Evolutionary conservation across 2,113 vertebrate species (phyloP).

Genomic region (Nerophis lumbriciformis): DNA sequence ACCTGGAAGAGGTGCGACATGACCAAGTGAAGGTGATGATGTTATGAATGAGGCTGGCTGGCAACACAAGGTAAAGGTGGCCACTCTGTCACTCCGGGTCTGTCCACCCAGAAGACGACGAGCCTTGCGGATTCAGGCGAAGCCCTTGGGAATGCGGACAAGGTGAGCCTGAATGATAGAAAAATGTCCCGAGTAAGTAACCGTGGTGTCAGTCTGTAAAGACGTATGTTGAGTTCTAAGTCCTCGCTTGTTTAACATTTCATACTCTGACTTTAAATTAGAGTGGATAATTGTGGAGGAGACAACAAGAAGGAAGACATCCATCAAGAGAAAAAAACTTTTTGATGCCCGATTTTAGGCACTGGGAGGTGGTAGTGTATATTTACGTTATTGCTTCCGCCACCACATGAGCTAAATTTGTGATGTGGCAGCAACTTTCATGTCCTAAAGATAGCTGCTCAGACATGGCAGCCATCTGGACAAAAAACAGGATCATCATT

Average conservation of each 20-base stretch:
- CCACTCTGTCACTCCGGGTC: constrained; percentile 50
- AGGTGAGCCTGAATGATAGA: constrained; percentile 50
- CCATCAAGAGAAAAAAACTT: constrained; percentile 46
- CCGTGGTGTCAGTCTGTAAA: not conserved
- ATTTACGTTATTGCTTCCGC: constrained; percentile 43
- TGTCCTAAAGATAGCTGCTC: constrained; percentile 19
- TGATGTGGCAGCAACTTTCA: constrained; percentile 35
- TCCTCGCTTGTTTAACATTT: constrained; percentile 27
- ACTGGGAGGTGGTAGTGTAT: constrained; percentile 45
- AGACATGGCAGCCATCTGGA: constrained; percentile 29
- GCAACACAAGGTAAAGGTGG: constrained; percentile 62
- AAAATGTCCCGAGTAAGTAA: constrained; percentile 27
- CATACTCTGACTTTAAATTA: constrained; percentile 20
- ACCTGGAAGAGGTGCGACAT: constrained; percentile 53
- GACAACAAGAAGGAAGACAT: constrained; percentile 26
- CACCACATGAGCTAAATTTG: constrained; percentile 44
- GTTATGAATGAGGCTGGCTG: constrained; percentile 65
- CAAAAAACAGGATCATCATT: constrained; percentile 12
- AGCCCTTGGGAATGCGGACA: constrained; percentile 47
- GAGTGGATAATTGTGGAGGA: constrained; percentile 33
- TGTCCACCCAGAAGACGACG: constrained; percentile 24
- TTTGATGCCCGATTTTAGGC: constrained; percentile 59
- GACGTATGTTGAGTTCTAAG: constrained; percentile 12
- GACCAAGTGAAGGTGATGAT: constrained; percentile 67
- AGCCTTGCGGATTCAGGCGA: constrained; percentile 50